These are phyloP conservation scores for Lottia gigantea DNA, from an alignment of 2,888 invertebrate species.

Conservation along the genomic window DNA sequence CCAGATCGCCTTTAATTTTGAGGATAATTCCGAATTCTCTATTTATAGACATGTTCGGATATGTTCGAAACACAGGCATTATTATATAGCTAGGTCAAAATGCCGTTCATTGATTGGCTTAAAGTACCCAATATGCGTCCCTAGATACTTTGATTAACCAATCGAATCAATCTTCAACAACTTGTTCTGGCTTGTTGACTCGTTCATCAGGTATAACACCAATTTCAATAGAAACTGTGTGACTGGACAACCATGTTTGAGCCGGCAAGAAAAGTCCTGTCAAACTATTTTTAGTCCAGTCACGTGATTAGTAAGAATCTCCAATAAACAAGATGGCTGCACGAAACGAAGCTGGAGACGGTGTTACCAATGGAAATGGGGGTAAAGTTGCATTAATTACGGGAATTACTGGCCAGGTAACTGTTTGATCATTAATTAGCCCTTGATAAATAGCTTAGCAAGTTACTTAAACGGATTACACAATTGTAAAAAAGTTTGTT, in stretches of 20 bases:
- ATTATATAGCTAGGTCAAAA: not conserved
- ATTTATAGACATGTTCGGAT: not conserved
- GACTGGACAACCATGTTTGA: not conserved
- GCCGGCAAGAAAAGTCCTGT: not conserved
- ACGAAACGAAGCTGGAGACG: slow-evolving; percentile 6
- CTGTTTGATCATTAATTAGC: too few species aligned
- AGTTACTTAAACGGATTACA: too few species aligned
- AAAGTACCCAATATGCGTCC: not conserved
- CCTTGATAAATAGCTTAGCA: too few species aligned
- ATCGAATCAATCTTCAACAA: not conserved
- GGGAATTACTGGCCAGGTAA: slow-evolving; percentile 97
- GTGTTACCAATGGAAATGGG: not conserved
- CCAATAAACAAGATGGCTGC: slow-evolving; percentile 25
- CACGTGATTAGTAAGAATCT: slow-evolving; percentile 17
- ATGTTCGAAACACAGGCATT: not conserved
- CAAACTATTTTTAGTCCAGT: slow-evolving; percentile 13
- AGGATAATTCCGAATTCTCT: too few species aligned
- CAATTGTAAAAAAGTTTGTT: too few species aligned
- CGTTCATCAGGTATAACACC: not conserved
- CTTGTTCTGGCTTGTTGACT: too few species aligned
- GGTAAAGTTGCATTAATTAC: slow-evolving; percentile 86
- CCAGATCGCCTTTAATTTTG: too few species aligned
- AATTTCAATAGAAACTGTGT: slow-evolving; percentile 23
- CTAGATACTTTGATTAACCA: not conserved
- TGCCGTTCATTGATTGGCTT: not conserved